Evolutionary conservation across 2,888 invertebrate species (phyloP), one percentile per base, ranked within the genome.

Genomic region (Mactromeris polynyma): DNA sequence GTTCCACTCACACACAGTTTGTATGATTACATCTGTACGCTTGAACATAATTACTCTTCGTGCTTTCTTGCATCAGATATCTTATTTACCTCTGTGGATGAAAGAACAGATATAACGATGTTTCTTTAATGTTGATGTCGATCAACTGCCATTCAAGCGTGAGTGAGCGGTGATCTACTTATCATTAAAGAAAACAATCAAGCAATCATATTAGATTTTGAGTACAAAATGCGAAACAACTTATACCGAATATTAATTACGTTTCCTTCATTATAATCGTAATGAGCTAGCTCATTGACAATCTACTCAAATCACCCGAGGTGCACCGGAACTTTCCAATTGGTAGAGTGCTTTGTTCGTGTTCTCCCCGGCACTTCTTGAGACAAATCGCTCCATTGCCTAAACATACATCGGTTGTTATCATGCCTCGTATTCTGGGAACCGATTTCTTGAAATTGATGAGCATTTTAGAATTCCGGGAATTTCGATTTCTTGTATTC

Each of bases 121-220:
- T 54, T n/a, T 73, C 77, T 84, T 78, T 84, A 84, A 84, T 84
- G 84, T 84, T 77, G 77, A 38, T 84, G 83, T 83, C 83, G 73
- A 77, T 83, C 83, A 83, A 77, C 40, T 73, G 11, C 11, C 31
- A 54, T 73, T 84, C 78, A 26, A 54, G 84, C 84, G 78, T 84
- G 26, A 9, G 38, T 33, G 78, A 31, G 17, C 7, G 42, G n/a
- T 40, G n/a, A 26, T 79, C 42, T n/a, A 40, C 40, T 79, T 26
- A 40, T 36, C 73, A 36, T 73, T 33, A 73, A 73, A 73, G 73
- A 73, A 73, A 73, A 73, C 73, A 73, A 36, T 73, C 36, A 36
- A 33, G 26, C 17, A 73, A 73, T 26, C 26, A 26, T 26, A 64
- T 64, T 64, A n/a, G 58, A 26, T 64, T 64, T 26, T 64, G 9